phyloP scores from a whole-genome alignment of 2,797 vertebrate genomes.

The Oophaga sylvatica region DNA sequence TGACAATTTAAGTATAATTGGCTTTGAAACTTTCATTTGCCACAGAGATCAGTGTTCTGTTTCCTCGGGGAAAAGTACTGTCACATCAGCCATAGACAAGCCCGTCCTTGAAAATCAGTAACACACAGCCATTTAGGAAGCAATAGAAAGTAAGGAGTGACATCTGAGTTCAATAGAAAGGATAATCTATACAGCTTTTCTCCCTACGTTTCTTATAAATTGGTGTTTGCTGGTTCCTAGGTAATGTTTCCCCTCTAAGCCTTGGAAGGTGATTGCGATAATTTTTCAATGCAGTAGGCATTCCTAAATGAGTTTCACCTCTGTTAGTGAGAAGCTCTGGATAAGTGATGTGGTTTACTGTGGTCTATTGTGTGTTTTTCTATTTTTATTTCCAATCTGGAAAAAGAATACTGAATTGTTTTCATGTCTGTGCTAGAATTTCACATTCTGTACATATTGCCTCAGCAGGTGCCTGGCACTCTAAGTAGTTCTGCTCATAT shows the following conservation, averaged over 20 bases:
- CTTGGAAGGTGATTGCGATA: background rate
- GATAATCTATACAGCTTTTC: background rate
- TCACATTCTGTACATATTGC: background rate
- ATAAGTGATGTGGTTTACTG: background rate
- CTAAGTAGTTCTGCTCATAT: background rate
- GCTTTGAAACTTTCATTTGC: slow-evolving; percentile 39
- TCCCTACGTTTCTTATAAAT: background rate
- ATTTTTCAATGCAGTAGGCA: background rate
- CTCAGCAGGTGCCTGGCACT: background rate
- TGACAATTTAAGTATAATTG: slow-evolving; percentile 40
- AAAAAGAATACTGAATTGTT: background rate
- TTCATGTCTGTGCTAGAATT: background rate
- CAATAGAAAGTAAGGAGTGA: background rate
- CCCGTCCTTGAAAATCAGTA: slow-evolving; percentile 15
- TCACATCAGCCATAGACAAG: slow-evolving; percentile 4
- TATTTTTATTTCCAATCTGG: background rate
- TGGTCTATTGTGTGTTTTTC: background rate
- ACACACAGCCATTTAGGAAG: background rate
- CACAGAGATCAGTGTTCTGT: slow-evolving; percentile 1
- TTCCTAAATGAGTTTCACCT: background rate
- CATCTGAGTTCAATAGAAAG: slow-evolving; percentile 3
- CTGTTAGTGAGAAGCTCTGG: background rate
- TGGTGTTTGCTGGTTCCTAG: background rate
- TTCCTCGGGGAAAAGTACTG: slow-evolving; percentile 1
- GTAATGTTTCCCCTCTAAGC: background rate